Conservation (phyloP, 2,797 vertebrate species). For the Glyptemys insculpta region DNA sequence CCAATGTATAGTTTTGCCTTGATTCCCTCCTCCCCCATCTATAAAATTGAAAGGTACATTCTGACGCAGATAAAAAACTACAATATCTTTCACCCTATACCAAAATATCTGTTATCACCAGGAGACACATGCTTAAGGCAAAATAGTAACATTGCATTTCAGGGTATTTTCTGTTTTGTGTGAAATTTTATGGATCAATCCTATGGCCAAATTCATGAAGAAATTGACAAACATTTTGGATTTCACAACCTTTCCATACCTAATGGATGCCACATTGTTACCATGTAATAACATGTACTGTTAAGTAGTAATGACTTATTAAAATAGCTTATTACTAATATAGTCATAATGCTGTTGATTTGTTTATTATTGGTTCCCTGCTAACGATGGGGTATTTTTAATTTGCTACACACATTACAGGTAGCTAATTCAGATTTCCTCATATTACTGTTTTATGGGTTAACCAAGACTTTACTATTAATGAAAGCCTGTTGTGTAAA, state of each 20-base stretch:
- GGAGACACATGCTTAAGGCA: background rate
- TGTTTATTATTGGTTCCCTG: background rate
- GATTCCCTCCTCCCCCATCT: background rate
- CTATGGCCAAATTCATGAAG: background rate
- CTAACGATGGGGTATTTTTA: background rate
- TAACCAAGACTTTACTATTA: background rate
- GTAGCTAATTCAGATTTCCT: background rate
- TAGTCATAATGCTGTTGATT: background rate
- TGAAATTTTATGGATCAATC: background rate
- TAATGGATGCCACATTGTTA: background rate
- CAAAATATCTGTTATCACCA: background rate
- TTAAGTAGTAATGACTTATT: background rate
- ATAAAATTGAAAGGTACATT: background rate
- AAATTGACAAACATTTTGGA: background rate
- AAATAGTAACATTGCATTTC: background rate
- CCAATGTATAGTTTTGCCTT: background rate
- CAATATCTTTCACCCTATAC: fast-evolving
- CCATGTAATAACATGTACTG: background rate
- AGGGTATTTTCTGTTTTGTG: background rate
- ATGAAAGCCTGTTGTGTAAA: background rate
- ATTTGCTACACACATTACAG: background rate
- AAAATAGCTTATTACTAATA: background rate
- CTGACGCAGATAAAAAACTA: background rate
- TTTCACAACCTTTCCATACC: background rate
- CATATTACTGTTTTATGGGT: background rate